A percentile compares a stretch with the other conserved stretches of the same genome.
phyloP scores from a whole-genome alignment of 2,888 invertebrate genomes.

The Lithophane leautieri region DNA sequence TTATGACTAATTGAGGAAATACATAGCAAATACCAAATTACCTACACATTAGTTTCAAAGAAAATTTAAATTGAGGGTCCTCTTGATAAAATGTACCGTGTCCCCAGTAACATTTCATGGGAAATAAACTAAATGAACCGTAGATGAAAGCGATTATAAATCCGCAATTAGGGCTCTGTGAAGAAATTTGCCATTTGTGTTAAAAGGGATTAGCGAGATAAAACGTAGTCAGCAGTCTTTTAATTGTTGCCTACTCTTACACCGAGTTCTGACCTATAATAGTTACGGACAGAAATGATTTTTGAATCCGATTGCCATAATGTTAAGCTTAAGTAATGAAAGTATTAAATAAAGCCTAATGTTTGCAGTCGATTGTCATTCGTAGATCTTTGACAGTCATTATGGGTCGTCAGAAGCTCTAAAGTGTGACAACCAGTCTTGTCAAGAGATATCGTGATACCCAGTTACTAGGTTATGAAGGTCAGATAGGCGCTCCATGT shows the following conservation, averaged over 20 bases:
- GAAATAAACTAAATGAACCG: conserved; percentile 68
- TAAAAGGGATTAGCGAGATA: conserved; percentile 70
- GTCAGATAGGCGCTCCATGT: background rate
- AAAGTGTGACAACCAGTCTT: background rate
- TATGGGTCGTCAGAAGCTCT: background rate
- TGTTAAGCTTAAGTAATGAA: background rate
- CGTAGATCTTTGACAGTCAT: background rate
- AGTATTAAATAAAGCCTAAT: background rate
- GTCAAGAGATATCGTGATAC: background rate
- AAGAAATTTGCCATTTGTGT: conserved; percentile 67
- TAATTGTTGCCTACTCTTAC: conserved; percentile 69
- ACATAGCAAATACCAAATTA: background rate
- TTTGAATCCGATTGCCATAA: conserved; percentile 1
- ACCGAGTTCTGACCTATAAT: conserved; percentile 64
- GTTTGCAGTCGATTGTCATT: background rate
- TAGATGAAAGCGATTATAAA: conserved; percentile 69
- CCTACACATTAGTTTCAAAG: background rate
- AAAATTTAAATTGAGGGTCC: conserved; percentile 33
- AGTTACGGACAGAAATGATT: conserved; percentile 64
- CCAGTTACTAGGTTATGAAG: background rate
- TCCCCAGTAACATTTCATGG: conserved; percentile 58
- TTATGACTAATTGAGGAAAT: background rate
- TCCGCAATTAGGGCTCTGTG: conserved; percentile 64
- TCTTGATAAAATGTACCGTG: conserved; percentile 41
- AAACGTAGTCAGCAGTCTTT: conserved; percentile 70